These are phyloP conservation scores for Esox niger DNA, from an alignment of 2,113 vertebrate species.

Conservation along the genomic window DNA sequence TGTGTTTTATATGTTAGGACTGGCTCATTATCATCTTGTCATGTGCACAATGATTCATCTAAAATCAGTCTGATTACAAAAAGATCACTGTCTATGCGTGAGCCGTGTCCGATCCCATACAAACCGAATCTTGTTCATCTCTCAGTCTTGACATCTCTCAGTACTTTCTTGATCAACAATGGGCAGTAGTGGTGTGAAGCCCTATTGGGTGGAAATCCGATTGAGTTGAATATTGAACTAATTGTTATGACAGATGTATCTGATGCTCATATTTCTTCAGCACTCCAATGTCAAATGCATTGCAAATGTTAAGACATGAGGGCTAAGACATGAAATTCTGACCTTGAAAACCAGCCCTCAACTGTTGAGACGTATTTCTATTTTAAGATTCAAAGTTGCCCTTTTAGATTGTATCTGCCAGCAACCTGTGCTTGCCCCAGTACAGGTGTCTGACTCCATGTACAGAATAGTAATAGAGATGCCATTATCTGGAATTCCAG, in stretches of 20 bases:
- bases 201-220: no score
- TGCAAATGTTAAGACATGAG: neutral
- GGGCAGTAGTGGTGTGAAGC: no score
- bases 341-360: no score
- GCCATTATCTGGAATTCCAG: constrained; percentile 25
- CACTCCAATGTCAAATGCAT: no score
- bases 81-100: neutral
- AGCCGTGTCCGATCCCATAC: neutral
- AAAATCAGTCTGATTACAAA: constrained; percentile 1
- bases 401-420: neutral
- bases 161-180: no score
- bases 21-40: neutral
- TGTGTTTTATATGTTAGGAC: no score
- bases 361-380: neutral
- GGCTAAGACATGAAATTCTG: neutral
- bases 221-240: no score
- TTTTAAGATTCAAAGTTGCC: neutral
- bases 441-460: constrained; percentile 6
- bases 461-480: constrained; percentile 23
- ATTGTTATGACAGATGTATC: no score
- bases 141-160: no score
- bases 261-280: no score
- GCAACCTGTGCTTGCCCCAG: neutral
- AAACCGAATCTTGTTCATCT: neutral
- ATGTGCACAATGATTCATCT: neutral